Evolutionary conservation across 64 coral and sea anemone genomes (phyloP).

Genomic region (Exaiptasia diaphana): DNA sequence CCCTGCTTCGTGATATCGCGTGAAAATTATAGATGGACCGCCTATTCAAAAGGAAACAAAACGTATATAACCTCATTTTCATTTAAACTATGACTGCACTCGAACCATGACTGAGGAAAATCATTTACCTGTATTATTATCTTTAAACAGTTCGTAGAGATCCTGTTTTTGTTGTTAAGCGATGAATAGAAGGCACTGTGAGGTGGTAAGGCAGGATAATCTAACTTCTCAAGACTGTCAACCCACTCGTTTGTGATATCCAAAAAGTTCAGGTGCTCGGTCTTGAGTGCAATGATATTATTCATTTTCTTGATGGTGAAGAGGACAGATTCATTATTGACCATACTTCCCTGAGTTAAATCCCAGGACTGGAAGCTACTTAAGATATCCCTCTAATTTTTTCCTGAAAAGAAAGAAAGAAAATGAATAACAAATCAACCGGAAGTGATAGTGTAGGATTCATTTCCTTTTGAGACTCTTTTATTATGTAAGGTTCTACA

Average conservation of each 20-base stretch:
- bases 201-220: neutral
- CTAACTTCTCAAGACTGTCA: neutral
- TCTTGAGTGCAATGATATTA: neutral
- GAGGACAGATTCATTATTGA: neutral
- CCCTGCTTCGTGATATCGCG: neutral
- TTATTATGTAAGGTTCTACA: no score
- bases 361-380: neutral
- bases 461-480: no score
- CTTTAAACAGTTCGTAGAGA: no score
- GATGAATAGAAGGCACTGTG: neutral
- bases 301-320: neutral
- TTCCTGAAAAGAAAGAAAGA: neutral
- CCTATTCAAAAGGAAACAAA: no score
- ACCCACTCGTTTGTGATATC: conserved; percentile 28
- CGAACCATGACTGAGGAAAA: no score
- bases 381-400: neutral
- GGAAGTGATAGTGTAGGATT: no score
- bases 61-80: no score
- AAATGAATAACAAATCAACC: no score
- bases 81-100: no score
- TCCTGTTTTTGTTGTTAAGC: no score
- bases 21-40: conserved; percentile 33
- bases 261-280: neutral
- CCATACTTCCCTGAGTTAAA: neutral
- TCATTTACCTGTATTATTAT: no score